phyloP scores from a whole-genome alignment of 2,888 invertebrate species.

The Sesamia inferens region DNA sequence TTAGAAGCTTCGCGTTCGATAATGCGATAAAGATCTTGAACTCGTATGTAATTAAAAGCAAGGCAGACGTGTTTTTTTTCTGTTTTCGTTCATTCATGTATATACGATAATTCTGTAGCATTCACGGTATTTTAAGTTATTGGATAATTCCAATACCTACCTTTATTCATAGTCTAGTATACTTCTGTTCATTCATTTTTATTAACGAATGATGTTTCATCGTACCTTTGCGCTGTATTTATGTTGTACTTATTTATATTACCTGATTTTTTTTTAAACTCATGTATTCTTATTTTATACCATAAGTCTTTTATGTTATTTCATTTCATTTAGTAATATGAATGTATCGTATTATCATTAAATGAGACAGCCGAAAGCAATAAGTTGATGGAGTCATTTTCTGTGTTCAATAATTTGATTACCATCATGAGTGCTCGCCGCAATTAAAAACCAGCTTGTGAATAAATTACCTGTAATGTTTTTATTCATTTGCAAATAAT shows the following conservation, averaged over 20 bases:
- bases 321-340: constrained; percentile 27
- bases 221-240: background rate
- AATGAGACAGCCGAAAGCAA: constrained; percentile 40
- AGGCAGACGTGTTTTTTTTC: constrained; percentile 34
- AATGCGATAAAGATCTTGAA: constrained; percentile 76
- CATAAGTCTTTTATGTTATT: constrained; percentile 9
- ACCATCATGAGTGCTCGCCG: constrained; percentile 27
- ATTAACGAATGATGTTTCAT: background rate
- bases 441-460: constrained; percentile 53
- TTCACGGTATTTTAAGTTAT: background rate
- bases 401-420: constrained; percentile 41
- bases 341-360: constrained; percentile 38
- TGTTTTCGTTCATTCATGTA: constrained; percentile 7
- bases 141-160: background rate
- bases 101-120: background rate
- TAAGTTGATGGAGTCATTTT: constrained; percentile 45
- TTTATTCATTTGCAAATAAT: constrained; percentile 30
- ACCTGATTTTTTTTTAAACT: background rate
- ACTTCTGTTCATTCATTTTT: background rate
- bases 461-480: constrained; percentile 25
- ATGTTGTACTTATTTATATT: background rate
- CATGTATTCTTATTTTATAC: background rate
- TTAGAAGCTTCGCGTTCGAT: constrained; percentile 71
- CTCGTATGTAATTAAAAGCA: constrained; percentile 70
- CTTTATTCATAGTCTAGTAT: background rate